Evolutionary conservation across 1,140 invertebrate species (phyloP), one percentile per base, ranked within the genome.

Genomic region (Solenopsis invicta): DNA sequence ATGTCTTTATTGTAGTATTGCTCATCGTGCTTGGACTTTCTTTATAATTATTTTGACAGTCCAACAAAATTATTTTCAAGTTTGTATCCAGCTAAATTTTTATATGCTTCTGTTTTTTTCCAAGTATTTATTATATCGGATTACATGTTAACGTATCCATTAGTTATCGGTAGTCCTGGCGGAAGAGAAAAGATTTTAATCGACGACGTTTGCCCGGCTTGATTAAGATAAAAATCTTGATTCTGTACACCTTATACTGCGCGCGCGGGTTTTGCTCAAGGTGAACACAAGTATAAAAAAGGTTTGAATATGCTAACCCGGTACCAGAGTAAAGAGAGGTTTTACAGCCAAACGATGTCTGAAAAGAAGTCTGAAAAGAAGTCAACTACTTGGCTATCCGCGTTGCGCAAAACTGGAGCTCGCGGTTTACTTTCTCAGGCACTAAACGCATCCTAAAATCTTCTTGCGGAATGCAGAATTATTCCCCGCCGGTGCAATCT

Each of bases 401-500:
- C 41, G 41, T 69, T 69, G 13, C 12, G 74, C 21, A 16, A 45
- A 61, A 41, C 75, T n/a, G 34, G 9, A 81, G 62, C 16, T 56
- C 37, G 50, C 8, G 34, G 45, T 66, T 66, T 80, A 67, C 76
- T 80, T 56, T 59, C 64, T 69, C 21, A 48, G 12, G 18, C 45
- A 5, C 24, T 78, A 78, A 81, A 81, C 21, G 66, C 41, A 9
- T 45, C 34, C 37, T 69, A 69, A 69, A 48, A 69, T 66, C 45
- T 37, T 52, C 45, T 56, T 54, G 48, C 77, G 48, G 29, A 75
- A 24, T 50, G 34, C 16, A 5, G 71, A 81, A 81, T 81, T 81
- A 81, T 34, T 67, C 37, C 21, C 16, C 34, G 50, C 21, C 13
- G n/a, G 77, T 67, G 77, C 50, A 81, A 81, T 71, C 78, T 56